Conservation (phyloP, 2,888 invertebrate species). For the Boloria euphrosyne region DNA sequence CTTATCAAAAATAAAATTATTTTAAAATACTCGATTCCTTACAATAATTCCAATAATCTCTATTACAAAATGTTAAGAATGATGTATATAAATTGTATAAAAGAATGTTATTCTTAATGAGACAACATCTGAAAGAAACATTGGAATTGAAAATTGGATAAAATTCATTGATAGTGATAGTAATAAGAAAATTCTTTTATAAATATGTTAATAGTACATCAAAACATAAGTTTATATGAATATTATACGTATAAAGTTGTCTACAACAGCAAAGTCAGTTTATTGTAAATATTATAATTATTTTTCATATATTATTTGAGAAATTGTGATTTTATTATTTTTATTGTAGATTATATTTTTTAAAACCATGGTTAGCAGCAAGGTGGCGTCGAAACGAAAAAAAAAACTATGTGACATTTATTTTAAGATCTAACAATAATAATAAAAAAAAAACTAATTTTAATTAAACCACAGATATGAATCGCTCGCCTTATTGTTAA, state of each 20-base stretch:
- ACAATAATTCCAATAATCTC: too few relatives aligned
- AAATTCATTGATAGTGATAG: too few relatives aligned
- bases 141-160: too few relatives aligned
- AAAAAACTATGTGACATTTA: not conserved
- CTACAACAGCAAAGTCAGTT: constrained; percentile 17
- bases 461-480: not conserved
- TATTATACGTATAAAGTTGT: not conserved
- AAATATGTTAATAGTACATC: too few relatives aligned
- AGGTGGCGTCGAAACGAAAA: not conserved
- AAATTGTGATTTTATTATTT: constrained; percentile 9
- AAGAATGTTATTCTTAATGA: too few relatives aligned
- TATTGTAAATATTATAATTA: constrained; percentile 19
- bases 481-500: not conserved
- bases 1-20: too few relatives aligned
- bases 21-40: too few relatives aligned
- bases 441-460: not conserved
- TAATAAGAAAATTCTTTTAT: too few relatives aligned
- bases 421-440: too few relatives aligned
- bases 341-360: not conserved
- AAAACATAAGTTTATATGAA: not conserved
- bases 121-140: too few relatives aligned
- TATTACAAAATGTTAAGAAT: too few relatives aligned
- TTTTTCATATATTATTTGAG: constrained; percentile 7
- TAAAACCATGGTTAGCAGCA: constrained; percentile 5
- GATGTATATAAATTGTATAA: too few relatives aligned